Base-by-base conservation (phyloP, 2,113 vertebrate species). In the Daphoenositta chrysoptera region DNA sequence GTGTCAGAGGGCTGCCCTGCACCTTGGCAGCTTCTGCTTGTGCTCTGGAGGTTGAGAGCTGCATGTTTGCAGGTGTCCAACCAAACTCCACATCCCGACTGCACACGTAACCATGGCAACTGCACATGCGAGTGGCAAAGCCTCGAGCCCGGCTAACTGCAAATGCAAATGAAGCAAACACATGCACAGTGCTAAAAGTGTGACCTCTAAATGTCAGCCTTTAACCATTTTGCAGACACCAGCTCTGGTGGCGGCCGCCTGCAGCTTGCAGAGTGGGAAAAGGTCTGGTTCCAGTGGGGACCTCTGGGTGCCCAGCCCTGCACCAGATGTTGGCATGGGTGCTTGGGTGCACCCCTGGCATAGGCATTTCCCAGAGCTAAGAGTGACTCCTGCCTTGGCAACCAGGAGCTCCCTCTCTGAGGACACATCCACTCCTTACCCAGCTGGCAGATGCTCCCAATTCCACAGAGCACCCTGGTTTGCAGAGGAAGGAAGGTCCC, bases 131-230 rank as follows among this genome's bases (percentile, higher is more conserved):
- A 96, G 94, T 56, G 95, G 93, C 91, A 89, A 95, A 89, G 90
- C 90, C 90, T 65, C 4, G 33, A 95, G 92, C 84, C 72, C 42
- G 90, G 94, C 91, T 89, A 91, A 94, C 95, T 91, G 83, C 96
- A 94, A 93, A 95, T 89, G 96, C 86, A 96, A 96, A 96, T 92
- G 76, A 94, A 95, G 90, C 92, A 83, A 94, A 92, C 76, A 83
- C 92, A 94, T 75, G 94, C 92, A 94, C 92, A 44, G 33, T 48
- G 92, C 79, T 96, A 72, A 27, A 83, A 92, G 93, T 35, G 90
- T 88, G 91, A 97, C 96, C 94, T 96, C 96, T 95, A 94, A 96
- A 97, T 96, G 93, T 95, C 93, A 97, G 93, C 56, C 79, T 82
- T 91, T 69, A 83, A 91, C 94, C 54, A 11, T 77, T 87, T 61